Percentiles rank a stretch among this genome's conserved stretches.
These are phyloP conservation scores for Platorchestia sp. DNA, from an alignment of 1,140 invertebrate genomes.

Conservation along the genomic window DNA sequence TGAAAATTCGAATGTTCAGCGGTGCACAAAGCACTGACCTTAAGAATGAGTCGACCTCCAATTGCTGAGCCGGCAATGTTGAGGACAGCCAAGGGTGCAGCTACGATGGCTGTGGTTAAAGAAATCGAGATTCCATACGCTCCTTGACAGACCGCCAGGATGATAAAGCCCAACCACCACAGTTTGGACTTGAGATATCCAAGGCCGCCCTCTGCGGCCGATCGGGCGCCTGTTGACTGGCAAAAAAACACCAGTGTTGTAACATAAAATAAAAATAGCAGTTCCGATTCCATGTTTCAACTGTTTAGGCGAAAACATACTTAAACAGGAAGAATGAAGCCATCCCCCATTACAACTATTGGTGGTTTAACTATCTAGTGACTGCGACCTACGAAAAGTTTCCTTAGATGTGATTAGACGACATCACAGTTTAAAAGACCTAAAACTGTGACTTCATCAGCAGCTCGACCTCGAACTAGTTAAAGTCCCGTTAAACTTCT, in stretches of 20 bases:
- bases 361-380: too few species aligned
- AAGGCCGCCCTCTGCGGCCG: background rate
- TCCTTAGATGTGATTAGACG: too few species aligned
- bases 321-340: too few species aligned
- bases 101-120: background rate
- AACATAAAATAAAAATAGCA: background rate
- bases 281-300: background rate
- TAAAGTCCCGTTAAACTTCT: too few species aligned
- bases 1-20: background rate
- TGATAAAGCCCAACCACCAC: background rate
- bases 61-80: slow-evolving; percentile 8
- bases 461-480: too few species aligned
- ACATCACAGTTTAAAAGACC: too few species aligned
- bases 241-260: background rate
- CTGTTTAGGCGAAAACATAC: too few species aligned
- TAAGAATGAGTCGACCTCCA: background rate
- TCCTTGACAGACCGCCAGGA: background rate
- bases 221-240: background rate
- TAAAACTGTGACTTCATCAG: too few species aligned
- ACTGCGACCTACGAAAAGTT: too few species aligned
- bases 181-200: background rate
- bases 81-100: background rate
- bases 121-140: background rate
- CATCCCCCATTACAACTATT: too few species aligned
- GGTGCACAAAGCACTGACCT: background rate